Conservation (phyloP, 2,113 vertebrate genomes). For the Tupaia chinensis region DNA sequence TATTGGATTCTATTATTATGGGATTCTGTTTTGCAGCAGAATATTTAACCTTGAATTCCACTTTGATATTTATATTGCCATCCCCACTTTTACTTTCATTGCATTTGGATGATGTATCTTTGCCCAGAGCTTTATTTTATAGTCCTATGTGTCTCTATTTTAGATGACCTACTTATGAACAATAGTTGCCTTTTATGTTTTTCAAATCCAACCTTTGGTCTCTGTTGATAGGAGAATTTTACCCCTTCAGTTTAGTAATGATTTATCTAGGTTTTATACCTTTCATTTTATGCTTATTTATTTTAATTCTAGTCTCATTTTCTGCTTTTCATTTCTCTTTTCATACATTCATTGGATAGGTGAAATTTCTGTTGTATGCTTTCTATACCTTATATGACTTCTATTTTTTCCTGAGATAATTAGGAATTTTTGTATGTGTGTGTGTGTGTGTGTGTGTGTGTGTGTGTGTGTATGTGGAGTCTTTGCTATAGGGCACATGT, state of each 20-base stretch:
- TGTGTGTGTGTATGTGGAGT: too few species aligned
- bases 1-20: background rate
- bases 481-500: too few species aligned
- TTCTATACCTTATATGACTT: background rate
- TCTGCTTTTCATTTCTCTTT: background rate
- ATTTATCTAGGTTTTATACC: background rate
- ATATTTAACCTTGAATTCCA: background rate
- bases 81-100: background rate
- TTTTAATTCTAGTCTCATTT: background rate
- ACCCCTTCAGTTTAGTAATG: background rate
- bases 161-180: slow-evolving; percentile 8
- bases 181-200: background rate
- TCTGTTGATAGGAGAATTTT: background rate
- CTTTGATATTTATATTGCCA: background rate
- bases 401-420: background rate
- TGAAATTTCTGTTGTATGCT: background rate
- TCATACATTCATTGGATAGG: background rate
- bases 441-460: too few species aligned
- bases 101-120: background rate
- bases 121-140: background rate
- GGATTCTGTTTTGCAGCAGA: background rate
- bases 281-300: background rate
- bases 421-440: background rate
- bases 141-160: background rate
- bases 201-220: background rate